phyloP scores from a whole-genome alignment of 1,140 invertebrate genomes.

The Halesus radiatus region DNA sequence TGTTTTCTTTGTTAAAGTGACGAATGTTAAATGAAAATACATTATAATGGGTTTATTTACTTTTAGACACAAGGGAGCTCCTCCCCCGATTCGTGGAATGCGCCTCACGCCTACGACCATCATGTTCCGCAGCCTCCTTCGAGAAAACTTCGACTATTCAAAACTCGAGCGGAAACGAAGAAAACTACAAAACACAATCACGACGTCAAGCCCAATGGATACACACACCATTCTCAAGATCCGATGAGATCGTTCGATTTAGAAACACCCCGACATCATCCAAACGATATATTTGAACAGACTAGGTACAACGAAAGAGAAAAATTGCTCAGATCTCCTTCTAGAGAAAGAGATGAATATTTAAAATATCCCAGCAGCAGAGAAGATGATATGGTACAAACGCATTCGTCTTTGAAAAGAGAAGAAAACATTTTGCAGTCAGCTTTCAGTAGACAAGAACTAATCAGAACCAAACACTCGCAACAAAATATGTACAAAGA shows the following conservation, averaged over 20 bases:
- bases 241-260: conserved; percentile 62
- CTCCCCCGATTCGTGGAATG: conserved; percentile 69
- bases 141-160: conserved; percentile 76
- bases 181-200: conserved; percentile 60
- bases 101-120: conserved; percentile 50
- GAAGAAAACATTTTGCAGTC: conserved; percentile 66
- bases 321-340: conserved; percentile 60
- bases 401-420: conserved; percentile 64
- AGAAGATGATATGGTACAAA: conserved; percentile 65
- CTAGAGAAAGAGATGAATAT: conserved; percentile 65
- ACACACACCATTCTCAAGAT: conserved; percentile 59
- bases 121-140: conserved; percentile 67
- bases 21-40: too few species aligned
- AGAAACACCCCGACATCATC: conserved; percentile 63
- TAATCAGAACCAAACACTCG: conserved; percentile 63
- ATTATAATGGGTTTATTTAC: conserved; percentile 19
- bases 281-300: conserved; percentile 64
- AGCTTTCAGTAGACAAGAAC: conserved; percentile 62
- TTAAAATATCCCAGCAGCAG: conserved; percentile 64
- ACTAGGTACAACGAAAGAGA: conserved; percentile 59
- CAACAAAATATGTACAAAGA: conserved; percentile 66
- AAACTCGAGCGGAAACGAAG: conserved; percentile 80
- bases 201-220: conserved; percentile 43
- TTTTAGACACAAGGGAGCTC: conserved; percentile 64
- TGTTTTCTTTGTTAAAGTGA: too few species aligned